Evolutionary conservation across 2,888 invertebrate genomes (phyloP), one percentile per base, ranked within the genome.

Genomic region (Stratiomys singularior): DNA sequence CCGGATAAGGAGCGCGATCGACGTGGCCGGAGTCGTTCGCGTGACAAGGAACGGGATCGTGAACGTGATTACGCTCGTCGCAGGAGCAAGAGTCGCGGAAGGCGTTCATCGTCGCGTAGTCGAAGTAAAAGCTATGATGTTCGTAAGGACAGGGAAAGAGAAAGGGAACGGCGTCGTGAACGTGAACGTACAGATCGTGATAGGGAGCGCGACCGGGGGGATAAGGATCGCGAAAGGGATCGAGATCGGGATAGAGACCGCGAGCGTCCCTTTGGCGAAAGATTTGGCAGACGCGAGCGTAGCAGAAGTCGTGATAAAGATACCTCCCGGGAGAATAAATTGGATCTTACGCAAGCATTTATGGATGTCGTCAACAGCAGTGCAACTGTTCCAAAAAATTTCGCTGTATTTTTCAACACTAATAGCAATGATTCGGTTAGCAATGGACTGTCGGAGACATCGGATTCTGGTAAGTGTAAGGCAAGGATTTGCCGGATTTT

Each of bases 131-230:
- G 84, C 72, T 82, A 83, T 0, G 78, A 52, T n/a, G 71, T 83
- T 0, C 74, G 74, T 1, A 81, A 87, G 80, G 83, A 89, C 83
- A 80, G 89, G 81, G 87, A 90, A 83, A 82, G 88, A 81, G 85
- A 89, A 84, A 81, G 89, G 83, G 78, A 86, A 85, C 81, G 89
- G 83, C 81, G 89, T 85, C 83, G 89, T 81, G 83, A 89, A 88
- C 89, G 91, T 88, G 83, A 85, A 83, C 37, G 37, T 5, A 9
- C 9, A 9, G 37, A 37, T 37, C 37, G 37, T 9, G 37, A 37
- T 5, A 37, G 37, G 37, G 25, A 25, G 18, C 81, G 84, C 84
- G 83, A 86, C 83, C 84, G 87, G 88, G 81, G 89, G 88, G 83
- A 86, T 1, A 84, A 84, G 15, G 81, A 88, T 82, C 82, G 88